Evolutionary conservation across 2,888 invertebrate genomes (phyloP).

Genomic region (Cyclophora albipunctata): DNA sequence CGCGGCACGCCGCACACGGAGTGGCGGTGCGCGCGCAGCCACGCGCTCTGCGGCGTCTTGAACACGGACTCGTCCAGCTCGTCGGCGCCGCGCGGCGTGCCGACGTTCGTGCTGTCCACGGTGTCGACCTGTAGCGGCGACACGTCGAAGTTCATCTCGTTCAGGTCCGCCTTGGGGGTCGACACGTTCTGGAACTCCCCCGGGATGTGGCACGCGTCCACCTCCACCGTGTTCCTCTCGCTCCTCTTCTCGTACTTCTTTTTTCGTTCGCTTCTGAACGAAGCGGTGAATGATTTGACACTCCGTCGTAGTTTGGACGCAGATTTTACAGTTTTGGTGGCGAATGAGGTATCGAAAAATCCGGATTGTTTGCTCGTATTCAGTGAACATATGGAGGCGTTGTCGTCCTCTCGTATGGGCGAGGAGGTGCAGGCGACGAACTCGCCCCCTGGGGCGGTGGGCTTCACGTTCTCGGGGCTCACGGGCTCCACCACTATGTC

Average conservation of each 20-base stretch:
- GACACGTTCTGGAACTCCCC: conserved; percentile 49
- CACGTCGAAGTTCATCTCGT: conserved; percentile 59
- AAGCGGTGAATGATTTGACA: conserved; percentile 71
- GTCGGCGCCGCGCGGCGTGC: conserved; percentile 47
- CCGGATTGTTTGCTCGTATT: conserved; percentile 69
- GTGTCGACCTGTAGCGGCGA: conserved; percentile 68
- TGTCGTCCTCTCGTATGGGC: conserved; percentile 65
- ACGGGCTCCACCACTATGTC: conserved; percentile 62
- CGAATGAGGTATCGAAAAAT: conserved; percentile 68
- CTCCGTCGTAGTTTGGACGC: conserved; percentile 66
- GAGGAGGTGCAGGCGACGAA: conserved; percentile 64
- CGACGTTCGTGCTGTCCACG: conserved; percentile 55
- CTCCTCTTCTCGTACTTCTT: conserved; percentile 67
- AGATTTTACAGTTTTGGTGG: conserved; percentile 66
- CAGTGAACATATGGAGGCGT: conserved; percentile 62
- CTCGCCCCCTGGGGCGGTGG: conserved; percentile 63
- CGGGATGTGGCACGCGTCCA: conserved; percentile 53
- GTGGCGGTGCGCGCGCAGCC: conserved; percentile 54
- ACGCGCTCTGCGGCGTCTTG: conserved; percentile 62
- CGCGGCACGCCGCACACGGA: conserved; percentile 44
- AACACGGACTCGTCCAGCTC: conserved; percentile 63
- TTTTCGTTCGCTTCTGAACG: conserved; percentile 68
- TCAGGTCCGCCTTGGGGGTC: conserved; percentile 51
- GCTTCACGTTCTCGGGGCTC: conserved; percentile 57
- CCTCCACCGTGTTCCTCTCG: conserved; percentile 60